Conservation (phyloP, 2,113 vertebrate genomes). For the Sturnus vulgaris region DNA sequence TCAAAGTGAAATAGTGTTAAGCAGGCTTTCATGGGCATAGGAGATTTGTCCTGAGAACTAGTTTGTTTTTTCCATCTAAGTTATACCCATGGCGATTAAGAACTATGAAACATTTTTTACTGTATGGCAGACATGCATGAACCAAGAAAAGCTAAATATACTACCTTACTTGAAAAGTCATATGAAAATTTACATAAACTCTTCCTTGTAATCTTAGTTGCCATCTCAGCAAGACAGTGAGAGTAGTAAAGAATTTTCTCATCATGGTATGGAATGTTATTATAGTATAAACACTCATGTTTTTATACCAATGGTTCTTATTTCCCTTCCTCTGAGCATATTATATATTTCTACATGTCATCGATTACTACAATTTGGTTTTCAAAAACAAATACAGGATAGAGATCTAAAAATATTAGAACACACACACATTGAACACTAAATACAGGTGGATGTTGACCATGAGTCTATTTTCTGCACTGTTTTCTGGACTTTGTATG, state of each 20-base stretch:
- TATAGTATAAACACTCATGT: not conserved
- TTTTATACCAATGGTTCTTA: not conserved
- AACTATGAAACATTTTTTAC: not conserved
- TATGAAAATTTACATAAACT: not conserved
- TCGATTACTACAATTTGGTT: not conserved
- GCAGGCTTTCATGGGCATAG: fast-evolving
- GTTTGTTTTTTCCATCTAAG: not conserved
- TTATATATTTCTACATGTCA: not conserved
- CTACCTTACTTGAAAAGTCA: not conserved
- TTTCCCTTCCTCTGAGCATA: not conserved
- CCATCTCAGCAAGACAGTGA: not conserved
- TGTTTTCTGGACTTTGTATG: not conserved
- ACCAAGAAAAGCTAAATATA: not conserved
- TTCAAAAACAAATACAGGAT: not conserved
- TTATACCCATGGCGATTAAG: not conserved
- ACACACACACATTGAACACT: not conserved
- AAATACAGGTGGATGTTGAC: not conserved
- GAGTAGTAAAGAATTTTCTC: not conserved
- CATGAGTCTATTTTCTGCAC: not conserved
- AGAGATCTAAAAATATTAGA: not conserved
- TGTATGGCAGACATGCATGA: not conserved
- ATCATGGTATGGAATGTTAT: not conserved
- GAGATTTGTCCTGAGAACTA: not conserved
- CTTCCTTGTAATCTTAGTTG: not conserved
- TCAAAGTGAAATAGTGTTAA: not conserved